phyloP scores from a whole-genome alignment of 2,113 vertebrate genomes.

The Mohoua ochrocephala region DNA sequence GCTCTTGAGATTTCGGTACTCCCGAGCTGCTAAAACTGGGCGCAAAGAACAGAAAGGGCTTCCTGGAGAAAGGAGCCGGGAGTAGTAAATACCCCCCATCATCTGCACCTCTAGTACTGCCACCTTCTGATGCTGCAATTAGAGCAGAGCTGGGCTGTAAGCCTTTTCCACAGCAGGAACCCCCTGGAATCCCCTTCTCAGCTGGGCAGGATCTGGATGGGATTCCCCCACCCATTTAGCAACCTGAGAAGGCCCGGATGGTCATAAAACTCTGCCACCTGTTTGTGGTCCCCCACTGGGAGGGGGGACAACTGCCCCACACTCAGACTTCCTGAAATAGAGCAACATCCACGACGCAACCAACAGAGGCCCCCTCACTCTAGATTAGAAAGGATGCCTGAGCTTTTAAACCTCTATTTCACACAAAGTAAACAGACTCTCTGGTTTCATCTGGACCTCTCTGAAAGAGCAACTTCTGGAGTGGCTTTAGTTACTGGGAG shows the following conservation, averaged over 20 bases:
- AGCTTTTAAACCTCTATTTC: background rate
- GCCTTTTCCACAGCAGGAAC: background rate
- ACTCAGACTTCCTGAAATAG: conserved; percentile 27
- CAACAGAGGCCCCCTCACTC: background rate
- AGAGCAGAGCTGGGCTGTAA: background rate
- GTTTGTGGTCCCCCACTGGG: conserved; percentile 5
- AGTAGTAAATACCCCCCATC: background rate
- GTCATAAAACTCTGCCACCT: conserved; percentile 35
- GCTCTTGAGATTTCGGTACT: background rate
- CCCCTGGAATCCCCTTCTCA: conserved; percentile 7
- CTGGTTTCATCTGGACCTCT: background rate
- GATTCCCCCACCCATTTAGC: conserved; percentile 36
- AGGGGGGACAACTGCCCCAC: conserved; percentile 3
- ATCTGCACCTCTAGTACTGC: background rate
- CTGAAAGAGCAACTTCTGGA: background rate
- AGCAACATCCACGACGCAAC: background rate
- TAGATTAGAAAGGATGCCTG: background rate
- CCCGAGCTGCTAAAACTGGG: background rate
- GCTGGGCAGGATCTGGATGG: conserved; percentile 29
- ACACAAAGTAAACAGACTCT: background rate
- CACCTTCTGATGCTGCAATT: background rate
- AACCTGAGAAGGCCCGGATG: conserved; percentile 23
- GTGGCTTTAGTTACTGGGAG: background rate
- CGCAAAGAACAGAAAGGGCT: background rate
- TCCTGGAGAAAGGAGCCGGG: background rate